Base-by-base conservation (phyloP, 2,113 vertebrate species). In the Phasianus colchicus region DNA sequence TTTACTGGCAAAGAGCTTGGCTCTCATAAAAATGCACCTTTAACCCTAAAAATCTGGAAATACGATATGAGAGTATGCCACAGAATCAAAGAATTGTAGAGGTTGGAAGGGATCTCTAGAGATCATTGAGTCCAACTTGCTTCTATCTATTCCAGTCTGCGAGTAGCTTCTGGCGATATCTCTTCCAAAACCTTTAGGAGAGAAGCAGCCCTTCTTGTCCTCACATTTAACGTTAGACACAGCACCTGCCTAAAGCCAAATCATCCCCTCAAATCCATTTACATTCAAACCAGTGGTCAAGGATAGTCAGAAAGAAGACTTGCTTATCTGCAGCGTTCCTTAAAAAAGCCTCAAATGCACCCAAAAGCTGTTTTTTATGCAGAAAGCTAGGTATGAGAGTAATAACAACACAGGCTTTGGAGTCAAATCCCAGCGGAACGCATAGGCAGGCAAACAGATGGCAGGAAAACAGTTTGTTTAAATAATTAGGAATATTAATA, bases 401-500 rank as follows among this genome's bases (percentile, higher is more conserved):
- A 83, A 29, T 42, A 72, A 69, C 72, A 85, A 71, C 47, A 43
- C 57, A 77, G 92, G 57, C 74, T 94, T 86, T 75, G 77, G 90
- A 92, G 61, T 69, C 52, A 54, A 89, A 93, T 86, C 93, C 90
- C 96, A 65, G 66, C 0, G 83, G 88, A 94, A 84, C 0, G 0
- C 67, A 19, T 77, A 92, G 90, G 48, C 93, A 88, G 61, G 69
- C 47, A 83, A 86, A 29, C 92, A 96, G 77, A 95, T 95, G 93
- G 92, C 43, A 75, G n/a, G 57, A 65, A 57, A 13, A 88, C 66
- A 96, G 83, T 94, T 81, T 94, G 83, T 86, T 88, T 84, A 88
- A 96, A 95, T 94, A 93, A 96, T 96, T 90, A 86, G 43, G 48
- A 87, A 48, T 93, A 96, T 95, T 94, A 96, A 94, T 83, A 86